Evolutionary conservation across 2,113 vertebrate species (phyloP), one percentile per base, ranked within the genome.

Genomic region (Corythornis vintsioides): DNA sequence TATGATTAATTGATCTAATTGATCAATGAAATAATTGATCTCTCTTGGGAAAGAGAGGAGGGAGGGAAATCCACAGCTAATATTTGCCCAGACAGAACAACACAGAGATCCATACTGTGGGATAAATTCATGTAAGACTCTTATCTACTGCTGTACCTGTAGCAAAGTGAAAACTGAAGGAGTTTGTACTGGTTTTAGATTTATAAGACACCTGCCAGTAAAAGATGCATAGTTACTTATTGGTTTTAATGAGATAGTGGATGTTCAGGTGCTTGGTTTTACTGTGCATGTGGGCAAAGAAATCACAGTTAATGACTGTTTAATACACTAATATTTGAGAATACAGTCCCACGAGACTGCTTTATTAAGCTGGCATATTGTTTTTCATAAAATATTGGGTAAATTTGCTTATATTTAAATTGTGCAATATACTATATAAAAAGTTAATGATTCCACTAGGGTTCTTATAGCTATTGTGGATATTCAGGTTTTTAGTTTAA

Each of bases 401-500:
- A 96, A 95, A 93, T 95, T 88, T 22, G 25, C 59, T 94, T 91
- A 52, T 74, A 64, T 90, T 76, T 83, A 83, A 86, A 97, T 94
- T 31, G 5, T 93, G 50, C 84, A 75, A 55, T 96, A 65, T 72
- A 73, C 76, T 95, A 84, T 88, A 52, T 42, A 43, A 93, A 94
- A 38, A 96, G 72, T 83, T 95, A 89, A 96, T 95, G 91, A 91
- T 72, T 97, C 75, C 69, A 33, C 70, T 71, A 72, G 25, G 43
- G 10, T 93, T 96, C 95, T 75, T 89, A 63, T 9, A 78, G 83
- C 96, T 95, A 95, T 95, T 96, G 63, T 92, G 59, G 64, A 78
- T 94, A 92, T 81, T 72, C 70, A 94, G 91, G 83, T 91, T 96
- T 96, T 71, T 96, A 96, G 94, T 96, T 95, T 94, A 80, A 96